Base-by-base conservation (phyloP, 2,797 vertebrate species). In the Anabacerthia variegaticeps region DNA sequence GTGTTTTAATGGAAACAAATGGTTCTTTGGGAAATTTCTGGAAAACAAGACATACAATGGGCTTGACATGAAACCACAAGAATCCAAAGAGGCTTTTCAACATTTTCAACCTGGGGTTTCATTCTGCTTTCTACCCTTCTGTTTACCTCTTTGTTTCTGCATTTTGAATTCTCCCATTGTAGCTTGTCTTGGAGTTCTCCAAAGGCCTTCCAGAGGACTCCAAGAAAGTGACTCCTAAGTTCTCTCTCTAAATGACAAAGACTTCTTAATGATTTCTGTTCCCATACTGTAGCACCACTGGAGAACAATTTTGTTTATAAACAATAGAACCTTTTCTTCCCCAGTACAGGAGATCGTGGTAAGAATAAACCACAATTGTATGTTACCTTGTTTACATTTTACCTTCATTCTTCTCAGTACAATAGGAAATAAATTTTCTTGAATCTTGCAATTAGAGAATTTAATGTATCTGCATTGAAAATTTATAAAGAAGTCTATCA, bases 301-400 rank as follows among this genome's bases (percentile, higher is more conserved):
- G 30, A 91, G 17, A 80, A 74, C 16, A 43, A 44, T 36, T 76
- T 23, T 2, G 0, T 32, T 76, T 3, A 1, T n/a, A 72, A 75
- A n/a, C 13, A 41, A 23, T 2, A 69, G 32, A 72, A 62, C 2
- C 3, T 54, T 65, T 84, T 77, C 39, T 58, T 80, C 69, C 36
- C 43, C 21, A 89, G 62, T 15, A 55, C 0, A 0, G 30, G 46
- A 36, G 13, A 76, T 73, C 34, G 37, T 3, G 14, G 12, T 46
- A 51, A 56, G 59, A 46, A 68, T 34, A 11, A 39, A 43, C 8
- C 34, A 62, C n/a, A 80, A 73, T 6, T 17, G 2, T 34, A 8
- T 7, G 15, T 39, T 55, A 27, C 14, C 11, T 55, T 24, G 7
- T 36, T 41, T 48, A 22, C 22, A 36, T 17, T 32, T 65, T 72